phyloP scores from a whole-genome alignment of 2,888 invertebrate species.

The Thalpophila matura region DNA sequence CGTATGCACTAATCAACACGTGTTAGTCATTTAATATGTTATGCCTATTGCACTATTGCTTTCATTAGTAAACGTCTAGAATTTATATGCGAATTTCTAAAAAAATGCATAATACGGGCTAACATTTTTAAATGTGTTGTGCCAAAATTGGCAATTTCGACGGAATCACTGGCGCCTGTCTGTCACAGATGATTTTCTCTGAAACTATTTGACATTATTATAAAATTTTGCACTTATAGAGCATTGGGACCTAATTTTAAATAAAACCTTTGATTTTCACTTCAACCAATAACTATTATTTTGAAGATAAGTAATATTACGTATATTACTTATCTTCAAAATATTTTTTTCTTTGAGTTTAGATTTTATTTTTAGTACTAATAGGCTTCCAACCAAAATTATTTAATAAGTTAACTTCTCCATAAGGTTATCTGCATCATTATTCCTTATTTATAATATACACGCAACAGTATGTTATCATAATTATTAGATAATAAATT shows the following conservation, averaged over 20 bases:
- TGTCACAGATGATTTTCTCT: too few relatives aligned
- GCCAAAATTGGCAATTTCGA: not conserved
- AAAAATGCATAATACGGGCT: not conserved
- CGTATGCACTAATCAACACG: conserved; percentile 36
- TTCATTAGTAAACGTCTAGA: conserved; percentile 19
- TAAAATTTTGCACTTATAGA: too few relatives aligned
- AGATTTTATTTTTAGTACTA: too few relatives aligned
- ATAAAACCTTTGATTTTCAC: too few relatives aligned
- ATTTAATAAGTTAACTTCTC: not conserved
- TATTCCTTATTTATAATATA: not conserved
- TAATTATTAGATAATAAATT: not conserved
- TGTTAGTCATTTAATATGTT: conserved; percentile 22
- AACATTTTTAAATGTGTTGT: not conserved
- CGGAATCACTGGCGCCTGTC: not conserved
- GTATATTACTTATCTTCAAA: too few relatives aligned
- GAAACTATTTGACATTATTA: not conserved
- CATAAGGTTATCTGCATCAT: not conserved
- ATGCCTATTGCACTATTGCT: conserved; percentile 34
- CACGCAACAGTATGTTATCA: not conserved
- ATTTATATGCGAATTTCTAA: not conserved
- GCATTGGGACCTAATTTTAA: too few relatives aligned
- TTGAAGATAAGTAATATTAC: too few relatives aligned
- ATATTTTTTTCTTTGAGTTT: too few relatives aligned
- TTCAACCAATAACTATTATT: too few relatives aligned
- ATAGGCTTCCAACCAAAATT: not conserved